Percentiles rank a stretch among this genome's conserved stretches.
Conservation (phyloP, 2,113 vertebrate genomes). For the Osmerus mordax region DNA sequence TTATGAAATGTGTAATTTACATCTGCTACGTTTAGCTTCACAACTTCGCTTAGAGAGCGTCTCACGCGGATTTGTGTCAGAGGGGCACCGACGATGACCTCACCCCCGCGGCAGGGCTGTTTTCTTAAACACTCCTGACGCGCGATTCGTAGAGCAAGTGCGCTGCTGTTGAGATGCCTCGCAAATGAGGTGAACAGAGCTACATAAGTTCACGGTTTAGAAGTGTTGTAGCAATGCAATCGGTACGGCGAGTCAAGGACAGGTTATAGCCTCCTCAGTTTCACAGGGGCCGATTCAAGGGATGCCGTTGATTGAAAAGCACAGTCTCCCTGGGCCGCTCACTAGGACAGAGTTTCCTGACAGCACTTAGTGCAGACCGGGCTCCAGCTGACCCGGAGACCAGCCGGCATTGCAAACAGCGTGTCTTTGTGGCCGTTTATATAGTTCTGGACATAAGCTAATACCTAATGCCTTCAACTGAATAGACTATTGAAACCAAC, state of each 20-base stretch:
- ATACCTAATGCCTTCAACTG: slow-evolving; percentile 40
- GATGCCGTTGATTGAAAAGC: slow-evolving; percentile 22
- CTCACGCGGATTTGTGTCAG: background rate
- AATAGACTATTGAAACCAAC: slow-evolving; percentile 32
- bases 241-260: background rate
- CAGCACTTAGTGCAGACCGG: slow-evolving; percentile 24
- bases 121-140: background rate
- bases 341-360: slow-evolving; percentile 50
- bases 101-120: background rate
- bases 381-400: slow-evolving; percentile 21
- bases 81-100: background rate
- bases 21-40: no score
- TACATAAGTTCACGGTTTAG: slow-evolving; percentile 6
- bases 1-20: no score
- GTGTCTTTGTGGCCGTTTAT: slow-evolving; percentile 60
- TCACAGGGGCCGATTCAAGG: background rate
- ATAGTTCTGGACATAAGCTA: slow-evolving; percentile 56
- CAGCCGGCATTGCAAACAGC: slow-evolving; percentile 51
- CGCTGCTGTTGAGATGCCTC: slow-evolving; percentile 6
- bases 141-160: slow-evolving; percentile 6
- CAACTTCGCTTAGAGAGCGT: no score
- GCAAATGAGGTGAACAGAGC: slow-evolving; percentile 1
- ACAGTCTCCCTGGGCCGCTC: slow-evolving; percentile 6
- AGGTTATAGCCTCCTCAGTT: slow-evolving; percentile 4
- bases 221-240: background rate